phyloP scores from a whole-genome alignment of 2,797 vertebrate species.

The Synanceia verrucosa region DNA sequence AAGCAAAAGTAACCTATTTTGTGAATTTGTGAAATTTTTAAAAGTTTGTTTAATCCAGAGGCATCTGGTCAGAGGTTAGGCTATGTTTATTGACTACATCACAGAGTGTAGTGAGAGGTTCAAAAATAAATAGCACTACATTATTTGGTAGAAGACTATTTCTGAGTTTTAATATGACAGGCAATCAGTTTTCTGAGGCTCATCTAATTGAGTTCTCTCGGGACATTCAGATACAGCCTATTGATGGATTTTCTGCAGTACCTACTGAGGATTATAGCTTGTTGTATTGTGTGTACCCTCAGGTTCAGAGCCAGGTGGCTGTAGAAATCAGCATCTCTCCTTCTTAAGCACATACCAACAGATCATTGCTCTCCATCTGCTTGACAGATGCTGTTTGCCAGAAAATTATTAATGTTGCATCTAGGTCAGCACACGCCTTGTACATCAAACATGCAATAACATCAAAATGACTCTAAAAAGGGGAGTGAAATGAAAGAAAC shows the following conservation, averaged over 20 bases:
- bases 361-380: conserved; percentile 59
- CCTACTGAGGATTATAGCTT: conserved; percentile 60
- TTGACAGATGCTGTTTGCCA: conserved; percentile 62
- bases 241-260: conserved; percentile 60
- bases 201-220: conserved; percentile 53
- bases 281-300: conserved; percentile 44
- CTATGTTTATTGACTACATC: conserved; percentile 12
- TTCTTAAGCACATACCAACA: conserved; percentile 43
- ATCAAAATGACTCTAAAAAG: conserved; percentile 32
- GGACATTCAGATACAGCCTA: conserved; percentile 50
- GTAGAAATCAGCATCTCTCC: conserved; percentile 44
- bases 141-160: conserved; percentile 19
- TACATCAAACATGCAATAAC: conserved; percentile 40
- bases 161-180: conserved; percentile 31
- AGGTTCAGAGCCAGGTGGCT: conserved; percentile 54
- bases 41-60: conserved; percentile 1
- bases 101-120: conserved; percentile 12
- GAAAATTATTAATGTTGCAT: conserved; percentile 60
- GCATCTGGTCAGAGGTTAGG: conserved; percentile 3
- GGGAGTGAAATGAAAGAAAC: conserved; percentile 19
- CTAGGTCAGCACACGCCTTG: conserved; percentile 36
- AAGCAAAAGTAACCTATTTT: conserved; percentile 8
- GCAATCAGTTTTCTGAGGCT: conserved; percentile 45
- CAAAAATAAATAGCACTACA: conserved; percentile 34
- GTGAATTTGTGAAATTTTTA: conserved; percentile 16